Percentiles rank a stretch among this genome's conserved stretches.
These are phyloP conservation scores for Drosophila lini DNA, from an alignment of 1,140 invertebrate species.

Conservation along the genomic window DNA sequence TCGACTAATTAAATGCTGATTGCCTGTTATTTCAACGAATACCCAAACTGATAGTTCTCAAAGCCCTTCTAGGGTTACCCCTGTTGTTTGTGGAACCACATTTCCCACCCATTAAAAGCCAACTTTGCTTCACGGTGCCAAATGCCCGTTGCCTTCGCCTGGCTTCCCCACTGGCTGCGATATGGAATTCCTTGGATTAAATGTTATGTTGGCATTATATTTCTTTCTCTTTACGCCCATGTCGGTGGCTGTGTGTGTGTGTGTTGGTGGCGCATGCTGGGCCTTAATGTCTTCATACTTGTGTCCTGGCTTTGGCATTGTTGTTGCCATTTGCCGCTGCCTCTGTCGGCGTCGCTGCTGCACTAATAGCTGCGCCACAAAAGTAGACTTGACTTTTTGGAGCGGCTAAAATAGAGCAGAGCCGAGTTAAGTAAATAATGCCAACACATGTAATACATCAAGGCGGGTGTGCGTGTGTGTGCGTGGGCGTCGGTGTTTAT, in stretches of 20 bases:
- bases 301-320: constrained; percentile 44
- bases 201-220: constrained; percentile 83
- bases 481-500: constrained; percentile 41
- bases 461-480: constrained; percentile 27
- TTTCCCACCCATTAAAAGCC: constrained; percentile 8
- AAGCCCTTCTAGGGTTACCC: constrained; percentile 17
- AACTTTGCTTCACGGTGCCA: constrained; percentile 60
- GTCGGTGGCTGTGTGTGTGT: constrained; percentile 26
- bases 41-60: constrained; percentile 22
- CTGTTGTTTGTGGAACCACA: constrained; percentile 5
- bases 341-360: constrained; percentile 46
- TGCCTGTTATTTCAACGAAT: background rate
- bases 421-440: constrained; percentile 81
- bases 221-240: constrained; percentile 77
- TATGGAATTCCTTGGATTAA: constrained; percentile 83
- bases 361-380: constrained; percentile 75
- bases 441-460: constrained; percentile 82
- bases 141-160: constrained; percentile 17
- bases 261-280: constrained; percentile 71
- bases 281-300: constrained; percentile 77
- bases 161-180: constrained; percentile 55
- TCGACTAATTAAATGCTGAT: constrained; percentile 13
- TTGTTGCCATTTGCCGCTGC: constrained; percentile 40
- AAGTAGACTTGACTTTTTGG: constrained; percentile 78
- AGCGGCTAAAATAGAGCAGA: constrained; percentile 79